A percentile compares a stretch with the other conserved stretches of the same genome.
phyloP scores from a whole-genome alignment of 2,113 vertebrate species.

The Engystomops pustulosus region DNA sequence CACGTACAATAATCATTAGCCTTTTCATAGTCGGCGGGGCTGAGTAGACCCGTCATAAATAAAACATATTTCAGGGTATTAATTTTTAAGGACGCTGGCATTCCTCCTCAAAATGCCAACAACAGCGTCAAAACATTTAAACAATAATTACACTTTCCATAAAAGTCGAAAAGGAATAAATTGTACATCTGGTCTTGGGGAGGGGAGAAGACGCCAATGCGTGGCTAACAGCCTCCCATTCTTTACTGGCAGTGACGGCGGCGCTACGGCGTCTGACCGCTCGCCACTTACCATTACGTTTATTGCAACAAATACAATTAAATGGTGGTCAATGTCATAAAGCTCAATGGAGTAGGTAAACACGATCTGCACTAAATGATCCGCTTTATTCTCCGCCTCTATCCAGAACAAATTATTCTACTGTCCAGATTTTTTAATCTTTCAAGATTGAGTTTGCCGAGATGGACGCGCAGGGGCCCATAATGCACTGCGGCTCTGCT shows the following conservation, averaged over 20 bases:
- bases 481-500: neutral
- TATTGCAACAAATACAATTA: constrained; percentile 53
- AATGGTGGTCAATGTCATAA: constrained; percentile 53
- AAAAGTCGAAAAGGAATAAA: constrained; percentile 36
- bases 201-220: neutral
- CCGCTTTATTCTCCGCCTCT: neutral
- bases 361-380: constrained; percentile 40
- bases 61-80: constrained; percentile 30
- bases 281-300: constrained; percentile 38
- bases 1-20: constrained; percentile 10
- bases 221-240: constrained; percentile 16
- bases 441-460: constrained; percentile 1
- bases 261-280: neutral
- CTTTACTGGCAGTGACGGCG: constrained; percentile 39
- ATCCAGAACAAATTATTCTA: neutral
- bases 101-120: constrained; percentile 12
- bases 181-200: constrained; percentile 34
- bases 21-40: neutral
- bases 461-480: neutral
- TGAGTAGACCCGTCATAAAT: constrained; percentile 8
- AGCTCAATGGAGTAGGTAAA: constrained; percentile 46
- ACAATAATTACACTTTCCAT: constrained; percentile 55
- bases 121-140: constrained; percentile 34
- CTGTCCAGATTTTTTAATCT: constrained; percentile 16
- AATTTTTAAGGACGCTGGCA: constrained; percentile 31